phyloP scores from a whole-genome alignment of 2,888 invertebrate species.

The Pteria penguin region DNA sequence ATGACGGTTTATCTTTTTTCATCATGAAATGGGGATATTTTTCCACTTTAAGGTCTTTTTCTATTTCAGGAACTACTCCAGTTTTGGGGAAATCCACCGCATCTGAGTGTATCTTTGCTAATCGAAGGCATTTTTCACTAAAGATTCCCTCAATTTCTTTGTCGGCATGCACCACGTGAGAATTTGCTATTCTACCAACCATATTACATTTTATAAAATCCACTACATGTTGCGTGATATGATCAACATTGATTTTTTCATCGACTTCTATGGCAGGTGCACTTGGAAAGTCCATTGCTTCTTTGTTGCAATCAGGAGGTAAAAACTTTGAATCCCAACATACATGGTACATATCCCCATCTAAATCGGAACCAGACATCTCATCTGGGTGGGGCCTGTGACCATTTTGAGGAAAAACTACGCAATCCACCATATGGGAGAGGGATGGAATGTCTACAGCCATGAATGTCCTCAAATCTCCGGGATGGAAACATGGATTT shows the following conservation, averaged over 20 bases:
- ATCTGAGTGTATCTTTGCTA: slow-evolving; percentile 29
- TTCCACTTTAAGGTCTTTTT: slow-evolving; percentile 11
- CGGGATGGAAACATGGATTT: slow-evolving; percentile 80
- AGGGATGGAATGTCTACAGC: slow-evolving; percentile 67
- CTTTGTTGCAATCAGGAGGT: slow-evolving; percentile 9
- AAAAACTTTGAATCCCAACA: slow-evolving; percentile 70
- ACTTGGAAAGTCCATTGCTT: slow-evolving; percentile 19
- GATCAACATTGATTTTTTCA: slow-evolving; percentile 4
- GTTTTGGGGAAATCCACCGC: slow-evolving; percentile 35
- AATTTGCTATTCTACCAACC: slow-evolving; percentile 25
- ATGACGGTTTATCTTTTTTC: slow-evolving; percentile 21
- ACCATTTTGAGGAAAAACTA: slow-evolving; percentile 79
- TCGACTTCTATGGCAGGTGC: neutral
- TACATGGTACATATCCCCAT: slow-evolving; percentile 80
- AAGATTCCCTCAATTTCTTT: slow-evolving; percentile 2
- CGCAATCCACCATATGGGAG: slow-evolving; percentile 75
- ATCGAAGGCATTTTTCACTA: neutral
- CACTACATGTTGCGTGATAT: slow-evolving; percentile 13
- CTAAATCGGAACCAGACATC: slow-evolving; percentile 80
- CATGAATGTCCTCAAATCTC: slow-evolving; percentile 77
- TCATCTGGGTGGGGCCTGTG: slow-evolving; percentile 79
- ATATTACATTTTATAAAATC: slow-evolving; percentile 24
- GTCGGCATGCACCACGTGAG: slow-evolving; percentile 34
- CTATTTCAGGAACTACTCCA: slow-evolving; percentile 21
- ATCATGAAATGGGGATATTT: slow-evolving; percentile 34